Base-by-base conservation (phyloP, 2,888 invertebrate genomes). In the Cancer borealis region DNA sequence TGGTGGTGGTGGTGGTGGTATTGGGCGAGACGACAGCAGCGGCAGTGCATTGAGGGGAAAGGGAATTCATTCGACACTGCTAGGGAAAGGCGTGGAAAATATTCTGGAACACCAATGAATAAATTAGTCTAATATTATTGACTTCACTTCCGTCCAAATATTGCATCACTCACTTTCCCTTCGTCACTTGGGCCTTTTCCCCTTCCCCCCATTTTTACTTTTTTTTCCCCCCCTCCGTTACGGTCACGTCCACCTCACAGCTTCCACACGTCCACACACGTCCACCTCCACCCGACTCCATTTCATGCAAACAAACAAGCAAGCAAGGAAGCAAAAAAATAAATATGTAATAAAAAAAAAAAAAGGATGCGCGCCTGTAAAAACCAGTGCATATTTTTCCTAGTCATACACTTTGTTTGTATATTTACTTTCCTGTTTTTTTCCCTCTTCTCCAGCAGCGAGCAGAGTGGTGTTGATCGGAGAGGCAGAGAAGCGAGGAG, bases 81-180 rank as follows among this genome's bases (percentile, higher is more conserved):
- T 26, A 73, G 73, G n/a, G 54, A 54, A n/a, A 73, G 73, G n/a
- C 73, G 21, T 6, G 73, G 73, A 73, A 73, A 73, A 26, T 73
- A 73, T 73, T 73, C 73, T 17, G 73, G 73, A 73, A 73, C 73
- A 73, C 73, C 73, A 73, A 73, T 73, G 73, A 73, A 73, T 73
- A 73, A 73, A 73, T 73, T 73, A 73, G 73, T 73, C 73, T 73
- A 73, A 73, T 73, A 73, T 73, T 73, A 73, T 73, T 73, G 73
- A 73, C 73, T 73, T 73, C 73, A 73, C 73, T 73, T 73, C 73
- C 73, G 73, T 73, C 73, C 73, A 73, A 73, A 73, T 73, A 73
- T 73, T 73, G 73, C 73, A 26, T 73, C 73, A 73, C 73, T 73
- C 73, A 73, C 73, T 73, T 73, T 73, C 73, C 73, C 73, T 4